These are phyloP conservation scores for Pterois miles DNA, from an alignment of 2,797 vertebrate genomes.

Conservation along the genomic window DNA sequence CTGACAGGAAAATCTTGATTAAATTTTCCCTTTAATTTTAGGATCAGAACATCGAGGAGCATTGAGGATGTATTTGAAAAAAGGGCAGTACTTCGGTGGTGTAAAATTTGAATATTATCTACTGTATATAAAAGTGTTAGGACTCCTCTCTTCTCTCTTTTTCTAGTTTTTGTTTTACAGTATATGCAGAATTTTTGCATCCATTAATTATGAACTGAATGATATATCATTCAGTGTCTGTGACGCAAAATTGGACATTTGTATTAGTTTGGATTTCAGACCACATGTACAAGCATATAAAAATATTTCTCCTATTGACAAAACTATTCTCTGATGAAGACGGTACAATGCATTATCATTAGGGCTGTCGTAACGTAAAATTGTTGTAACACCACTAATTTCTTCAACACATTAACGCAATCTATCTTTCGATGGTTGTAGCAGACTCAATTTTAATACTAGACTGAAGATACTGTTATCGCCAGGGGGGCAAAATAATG, in stretches of 20 bases:
- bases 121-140: not conserved
- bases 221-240: too few species aligned
- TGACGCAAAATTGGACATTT: too few species aligned
- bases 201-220: too few species aligned
- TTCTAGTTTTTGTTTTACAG: not conserved
- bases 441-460: too few species aligned
- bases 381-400: too few species aligned
- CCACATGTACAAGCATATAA: not conserved
- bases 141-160: not conserved
- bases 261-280: not conserved
- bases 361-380: too few species aligned
- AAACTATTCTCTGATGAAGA: too few species aligned
- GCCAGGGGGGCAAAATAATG: too few species aligned
- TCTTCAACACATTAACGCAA: too few species aligned
- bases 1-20: not conserved
- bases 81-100: not conserved
- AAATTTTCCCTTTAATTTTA: not conserved
- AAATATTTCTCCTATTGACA: not conserved
- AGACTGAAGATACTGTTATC: too few species aligned
- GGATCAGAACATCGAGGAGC: fast-evolving
- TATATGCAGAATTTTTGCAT: not conserved
- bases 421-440: too few species aligned
- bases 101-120: not conserved
- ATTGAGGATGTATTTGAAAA: not conserved
- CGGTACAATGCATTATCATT: too few species aligned